phyloP scores from a whole-genome alignment of 2,888 invertebrate genomes.

The Napeogenes sylphis region DNA sequence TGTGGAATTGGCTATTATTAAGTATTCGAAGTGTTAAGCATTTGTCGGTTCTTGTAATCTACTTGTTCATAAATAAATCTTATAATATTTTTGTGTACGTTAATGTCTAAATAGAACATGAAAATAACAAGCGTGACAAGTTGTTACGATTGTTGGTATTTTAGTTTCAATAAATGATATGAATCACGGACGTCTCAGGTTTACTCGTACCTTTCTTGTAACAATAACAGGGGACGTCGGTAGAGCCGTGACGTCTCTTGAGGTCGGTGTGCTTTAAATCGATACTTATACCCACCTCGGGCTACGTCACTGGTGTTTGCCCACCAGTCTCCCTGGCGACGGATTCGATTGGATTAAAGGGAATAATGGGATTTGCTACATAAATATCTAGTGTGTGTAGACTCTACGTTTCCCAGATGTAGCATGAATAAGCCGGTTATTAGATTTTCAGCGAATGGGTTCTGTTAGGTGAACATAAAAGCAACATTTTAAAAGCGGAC shows the following conservation, averaged over 20 bases:
- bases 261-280: conserved; percentile 40
- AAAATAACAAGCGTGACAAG: too few species aligned
- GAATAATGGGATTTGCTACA: conserved; percentile 29
- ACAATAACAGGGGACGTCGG: conserved; percentile 25
- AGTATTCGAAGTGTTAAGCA: not conserved
- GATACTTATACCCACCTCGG: conserved; percentile 42
- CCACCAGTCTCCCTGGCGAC: conserved; percentile 66
- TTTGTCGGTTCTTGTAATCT: too few species aligned
- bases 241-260: conserved; percentile 42
- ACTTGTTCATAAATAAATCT: too few species aligned
- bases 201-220: not conserved
- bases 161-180: not conserved
- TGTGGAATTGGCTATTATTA: not conserved
- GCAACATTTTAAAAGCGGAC: too few species aligned
- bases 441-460: too few species aligned
- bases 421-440: not conserved
- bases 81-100: too few species aligned
- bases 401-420: conserved; percentile 7
- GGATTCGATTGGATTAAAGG: conserved; percentile 49
- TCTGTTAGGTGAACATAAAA: too few species aligned
- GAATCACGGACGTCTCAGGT: not conserved
- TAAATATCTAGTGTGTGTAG: conserved; percentile 23
- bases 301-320: conserved; percentile 62
- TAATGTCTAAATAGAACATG: too few species aligned
- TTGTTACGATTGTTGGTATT: too few species aligned